Percentiles rank a stretch among this genome's conserved stretches.
These are phyloP conservation scores for Ellobius talpinus DNA, from an alignment of 2,113 vertebrate genomes.

Conservation along the genomic window DNA sequence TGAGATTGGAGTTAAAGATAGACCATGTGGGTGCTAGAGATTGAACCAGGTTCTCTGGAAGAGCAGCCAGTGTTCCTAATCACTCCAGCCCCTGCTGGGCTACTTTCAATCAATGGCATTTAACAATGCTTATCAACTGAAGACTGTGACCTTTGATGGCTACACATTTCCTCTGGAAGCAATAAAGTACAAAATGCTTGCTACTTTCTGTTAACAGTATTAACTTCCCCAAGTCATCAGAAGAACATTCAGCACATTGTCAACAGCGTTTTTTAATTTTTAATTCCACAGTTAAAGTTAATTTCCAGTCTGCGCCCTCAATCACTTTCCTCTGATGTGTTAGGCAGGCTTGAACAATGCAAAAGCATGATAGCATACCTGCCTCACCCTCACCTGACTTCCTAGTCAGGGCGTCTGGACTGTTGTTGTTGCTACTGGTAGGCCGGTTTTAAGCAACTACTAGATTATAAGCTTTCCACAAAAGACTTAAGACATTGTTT, in stretches of 20 bases:
- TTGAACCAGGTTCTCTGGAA: not conserved
- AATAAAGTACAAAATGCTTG: slow-evolving; percentile 32
- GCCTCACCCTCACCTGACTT: slow-evolving; percentile 19
- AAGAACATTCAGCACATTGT: not conserved
- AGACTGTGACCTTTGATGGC: not conserved
- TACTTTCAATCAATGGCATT: slow-evolving; percentile 10
- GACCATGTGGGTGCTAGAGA: not conserved
- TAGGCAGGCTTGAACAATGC: not conserved
- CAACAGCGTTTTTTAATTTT: not conserved
- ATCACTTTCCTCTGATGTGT: not conserved
- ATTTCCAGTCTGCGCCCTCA: not conserved
- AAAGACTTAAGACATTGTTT: not conserved
- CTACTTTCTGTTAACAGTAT: not conserved
- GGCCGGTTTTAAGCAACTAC: not conserved
- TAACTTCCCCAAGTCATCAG: not conserved
- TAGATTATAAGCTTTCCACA: not conserved
- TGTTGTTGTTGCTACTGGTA: not conserved
- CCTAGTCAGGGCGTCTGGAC: not conserved
- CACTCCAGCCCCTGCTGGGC: not conserved
- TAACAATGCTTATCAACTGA: slow-evolving; percentile 13
- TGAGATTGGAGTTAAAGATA: not conserved
- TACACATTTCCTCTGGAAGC: slow-evolving; percentile 25
- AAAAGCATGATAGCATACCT: not conserved
- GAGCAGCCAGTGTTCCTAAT: not conserved
- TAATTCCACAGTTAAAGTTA: slow-evolving; percentile 28